phyloP scores from a whole-genome alignment of 30 jellyfish, hydroid and myxozoan genomes.

The Aurelia aurita region DNA sequence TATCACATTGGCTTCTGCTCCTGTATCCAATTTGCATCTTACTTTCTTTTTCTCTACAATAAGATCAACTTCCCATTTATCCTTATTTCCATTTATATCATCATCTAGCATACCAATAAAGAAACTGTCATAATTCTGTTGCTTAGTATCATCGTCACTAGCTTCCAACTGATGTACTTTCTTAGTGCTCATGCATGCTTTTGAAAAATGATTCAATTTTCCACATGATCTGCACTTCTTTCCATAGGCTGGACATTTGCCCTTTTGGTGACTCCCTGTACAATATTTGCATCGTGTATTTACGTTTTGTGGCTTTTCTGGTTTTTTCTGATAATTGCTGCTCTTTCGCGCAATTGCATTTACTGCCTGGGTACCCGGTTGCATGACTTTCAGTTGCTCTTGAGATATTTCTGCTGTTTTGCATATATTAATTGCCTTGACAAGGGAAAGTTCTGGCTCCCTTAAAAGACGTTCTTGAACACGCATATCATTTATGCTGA shows the following conservation, averaged over 20 bases:
- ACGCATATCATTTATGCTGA: no score
- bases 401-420: no score
- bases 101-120: slow-evolving; percentile 11
- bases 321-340: background rate
- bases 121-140: slow-evolving; percentile 4
- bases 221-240: slow-evolving; percentile 17
- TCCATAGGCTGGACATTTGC: background rate
- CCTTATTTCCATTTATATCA: slow-evolving; percentile 1
- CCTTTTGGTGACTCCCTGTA: slow-evolving; percentile 17
- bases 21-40: slow-evolving; percentile 24
- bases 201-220: slow-evolving; percentile 7
- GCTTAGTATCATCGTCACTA: slow-evolving; percentile 6
- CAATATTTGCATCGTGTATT: background rate
- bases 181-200: background rate
- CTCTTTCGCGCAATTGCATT: no score
- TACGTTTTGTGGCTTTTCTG: no score
- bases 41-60: slow-evolving; percentile 1
- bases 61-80: slow-evolving; percentile 9
- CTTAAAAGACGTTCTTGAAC: no score
- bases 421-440: no score
- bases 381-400: no score
- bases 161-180: slow-evolving; percentile 8
- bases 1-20: slow-evolving; percentile 36
- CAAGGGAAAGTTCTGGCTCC: no score
- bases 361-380: no score